These are phyloP conservation scores for Drosophila dives DNA, from an alignment of 2,888 invertebrate species.

Conservation along the genomic window DNA sequence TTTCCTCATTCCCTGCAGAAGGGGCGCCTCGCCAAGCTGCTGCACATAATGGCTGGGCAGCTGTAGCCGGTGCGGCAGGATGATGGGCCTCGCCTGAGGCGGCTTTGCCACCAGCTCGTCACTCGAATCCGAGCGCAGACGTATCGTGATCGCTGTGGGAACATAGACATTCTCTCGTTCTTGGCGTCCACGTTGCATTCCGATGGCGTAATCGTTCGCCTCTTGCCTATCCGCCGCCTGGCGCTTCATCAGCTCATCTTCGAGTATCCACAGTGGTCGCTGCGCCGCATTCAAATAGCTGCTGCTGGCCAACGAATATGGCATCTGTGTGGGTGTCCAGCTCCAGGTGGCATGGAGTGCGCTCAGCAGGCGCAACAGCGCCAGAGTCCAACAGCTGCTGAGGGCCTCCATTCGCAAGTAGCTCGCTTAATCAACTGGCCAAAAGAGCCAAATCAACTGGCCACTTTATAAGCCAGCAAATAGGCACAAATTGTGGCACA, in stretches of 20 bases:
- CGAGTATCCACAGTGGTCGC: conserved; percentile 81
- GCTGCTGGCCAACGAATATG: conserved; percentile 18
- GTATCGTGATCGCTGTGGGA: conserved; percentile 30
- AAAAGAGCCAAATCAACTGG: background rate
- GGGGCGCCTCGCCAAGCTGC: background rate
- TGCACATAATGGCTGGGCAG: conserved; percentile 73
- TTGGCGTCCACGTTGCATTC: conserved; percentile 7
- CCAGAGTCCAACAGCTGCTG: conserved; percentile 42
- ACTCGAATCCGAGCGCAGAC: conserved; percentile 5
- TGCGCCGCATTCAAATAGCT: conserved; percentile 64
- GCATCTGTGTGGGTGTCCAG: conserved; percentile 25
- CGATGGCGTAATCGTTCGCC: conserved; percentile 22
- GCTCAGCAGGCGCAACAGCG: conserved; percentile 35
- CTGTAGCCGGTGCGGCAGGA: conserved; percentile 46
- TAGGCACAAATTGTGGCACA: background rate
- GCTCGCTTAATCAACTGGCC: conserved; percentile 41
- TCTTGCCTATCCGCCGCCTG: conserved; percentile 35
- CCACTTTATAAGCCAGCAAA: conserved; percentile 49
- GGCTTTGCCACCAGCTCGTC: background rate
- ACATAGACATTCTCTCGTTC: conserved; percentile 5
- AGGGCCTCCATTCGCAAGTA: conserved; percentile 51
- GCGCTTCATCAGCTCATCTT: conserved; percentile 67
- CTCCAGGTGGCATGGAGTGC: conserved; percentile 27
- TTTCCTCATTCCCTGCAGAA: background rate
- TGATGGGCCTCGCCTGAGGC: background rate